A percentile compares a stretch with the other conserved stretches of the same genome.
phyloP scores from a whole-genome alignment of 2,888 invertebrate species.

The Heterodera filipjevi region DNA sequence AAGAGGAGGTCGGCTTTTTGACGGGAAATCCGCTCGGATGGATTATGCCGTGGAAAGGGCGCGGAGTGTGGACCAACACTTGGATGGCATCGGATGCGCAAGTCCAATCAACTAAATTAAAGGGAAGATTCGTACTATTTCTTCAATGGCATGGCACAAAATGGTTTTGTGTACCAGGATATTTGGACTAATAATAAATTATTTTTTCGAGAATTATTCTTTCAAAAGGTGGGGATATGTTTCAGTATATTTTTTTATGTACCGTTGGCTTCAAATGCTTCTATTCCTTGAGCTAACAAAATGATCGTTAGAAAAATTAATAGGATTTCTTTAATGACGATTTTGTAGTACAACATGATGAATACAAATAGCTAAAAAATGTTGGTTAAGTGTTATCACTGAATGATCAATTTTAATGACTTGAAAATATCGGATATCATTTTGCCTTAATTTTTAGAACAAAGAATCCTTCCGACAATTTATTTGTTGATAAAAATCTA shows the following conservation, averaged over 20 bases:
- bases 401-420: too few relatives aligned
- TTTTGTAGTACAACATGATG: background rate
- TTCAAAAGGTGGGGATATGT: background rate
- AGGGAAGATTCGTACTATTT: background rate
- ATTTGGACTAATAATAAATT: too few relatives aligned
- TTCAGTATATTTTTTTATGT: background rate
- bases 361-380: background rate
- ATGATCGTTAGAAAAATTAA: background rate
- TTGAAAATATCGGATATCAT: too few relatives aligned
- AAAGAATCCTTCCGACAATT: too few relatives aligned
- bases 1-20: background rate
- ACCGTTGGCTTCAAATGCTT: conserved; percentile 2
- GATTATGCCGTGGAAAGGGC: conserved; percentile 24
- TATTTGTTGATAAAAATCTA: background rate
- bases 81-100: conserved; percentile 16
- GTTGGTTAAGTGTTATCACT: background rate
- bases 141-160: too few relatives aligned
- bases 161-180: too few relatives aligned
- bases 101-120: conserved; percentile 27
- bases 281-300: background rate
- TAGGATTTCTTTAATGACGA: background rate
- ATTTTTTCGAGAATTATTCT: background rate
- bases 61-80: conserved; percentile 13
- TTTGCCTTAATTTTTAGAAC: too few relatives aligned
- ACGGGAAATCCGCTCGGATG: conserved; percentile 10